Evolutionary conservation across 2,797 vertebrate species (phyloP).

Genomic region (Spinus pinus): DNA sequence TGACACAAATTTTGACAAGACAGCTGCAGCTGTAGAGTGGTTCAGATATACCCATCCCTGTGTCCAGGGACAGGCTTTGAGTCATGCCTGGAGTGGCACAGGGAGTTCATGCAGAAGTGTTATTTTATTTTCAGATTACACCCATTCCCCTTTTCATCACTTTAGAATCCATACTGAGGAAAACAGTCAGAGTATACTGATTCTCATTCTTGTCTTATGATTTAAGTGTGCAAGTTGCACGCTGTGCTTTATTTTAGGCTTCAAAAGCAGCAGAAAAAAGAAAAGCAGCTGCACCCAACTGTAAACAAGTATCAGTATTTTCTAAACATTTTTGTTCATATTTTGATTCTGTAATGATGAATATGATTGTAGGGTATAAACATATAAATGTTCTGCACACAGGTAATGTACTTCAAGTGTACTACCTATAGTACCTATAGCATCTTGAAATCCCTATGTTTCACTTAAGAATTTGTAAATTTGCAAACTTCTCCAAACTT

Average conservation of each 20-base stretch:
- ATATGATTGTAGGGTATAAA: neutral
- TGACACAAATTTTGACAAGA: neutral
- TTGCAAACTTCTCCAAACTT: neutral
- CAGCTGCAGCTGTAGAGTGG: fast-evolving
- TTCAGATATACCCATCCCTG: neutral
- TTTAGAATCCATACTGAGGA: neutral
- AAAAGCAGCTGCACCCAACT: neutral
- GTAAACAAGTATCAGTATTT: neutral
- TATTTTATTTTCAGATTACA: neutral
- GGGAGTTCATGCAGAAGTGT: neutral
- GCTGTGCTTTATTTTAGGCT: neutral
- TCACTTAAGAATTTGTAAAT: neutral
- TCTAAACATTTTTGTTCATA: neutral
- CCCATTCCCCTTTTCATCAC: neutral
- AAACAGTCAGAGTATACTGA: neutral
- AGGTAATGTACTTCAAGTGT: neutral
- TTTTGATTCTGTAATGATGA: neutral
- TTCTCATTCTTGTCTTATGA: neutral
- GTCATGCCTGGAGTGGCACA: neutral
- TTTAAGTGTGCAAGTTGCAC: neutral
- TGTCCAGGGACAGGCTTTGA: neutral
- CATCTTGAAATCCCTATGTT: neutral
- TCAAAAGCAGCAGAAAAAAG: neutral
- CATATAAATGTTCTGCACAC: neutral
- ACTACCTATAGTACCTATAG: neutral